Evolutionary conservation across 2,888 invertebrate species (phyloP), one percentile per base, ranked within the genome.

Genomic region (Hypsopygia costalis): DNA sequence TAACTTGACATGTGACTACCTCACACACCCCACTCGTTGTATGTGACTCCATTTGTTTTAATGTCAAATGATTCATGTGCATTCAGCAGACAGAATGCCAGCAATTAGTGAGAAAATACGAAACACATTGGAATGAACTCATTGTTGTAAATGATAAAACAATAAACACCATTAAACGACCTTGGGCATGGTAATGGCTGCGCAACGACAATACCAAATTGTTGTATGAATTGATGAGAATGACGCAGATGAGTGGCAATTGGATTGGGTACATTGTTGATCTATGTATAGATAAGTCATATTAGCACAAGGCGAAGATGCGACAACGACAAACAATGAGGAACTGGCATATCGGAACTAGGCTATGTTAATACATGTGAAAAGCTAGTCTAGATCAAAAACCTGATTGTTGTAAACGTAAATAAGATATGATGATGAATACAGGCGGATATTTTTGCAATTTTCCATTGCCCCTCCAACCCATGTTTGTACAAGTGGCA

Each of bases 71-170:
- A 49, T 25, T 46, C 44, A 49, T 6, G 8, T 25, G 35, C 36
- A 11, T 34, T 34, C 34, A 30, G 44, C 40, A 47, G 21, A 46
- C 40, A 47, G 21, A 48, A 46, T 46, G 47, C 39, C 33, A 48
- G 41, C 48, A 66, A 66, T 69, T 58, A 58, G 50, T 52, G 49
- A 16, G n/a, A 36, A 59, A 58, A 69, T 60, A 48, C 40, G 55
- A 62, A 62, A 62, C 47, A 51, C 50, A 48, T 52, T 44, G 38
- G 46, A 49, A 58, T 71, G 72, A 71, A 63, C 62, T 70, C 71
- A 70, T 64, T 55, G 64, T 63, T 69, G 65, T 62, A 58, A 43
- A 22, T 31, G 38, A 44, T 31, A 21, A 29, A 25, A 28, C 16
- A 16, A 12, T 36, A 34, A 37, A 34, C 21, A 32, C 21, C 25